Evolutionary conservation across 1,140 invertebrate genomes (phyloP), one percentile per base, ranked within the genome.

Genomic region (Copidosoma floridanum): DNA sequence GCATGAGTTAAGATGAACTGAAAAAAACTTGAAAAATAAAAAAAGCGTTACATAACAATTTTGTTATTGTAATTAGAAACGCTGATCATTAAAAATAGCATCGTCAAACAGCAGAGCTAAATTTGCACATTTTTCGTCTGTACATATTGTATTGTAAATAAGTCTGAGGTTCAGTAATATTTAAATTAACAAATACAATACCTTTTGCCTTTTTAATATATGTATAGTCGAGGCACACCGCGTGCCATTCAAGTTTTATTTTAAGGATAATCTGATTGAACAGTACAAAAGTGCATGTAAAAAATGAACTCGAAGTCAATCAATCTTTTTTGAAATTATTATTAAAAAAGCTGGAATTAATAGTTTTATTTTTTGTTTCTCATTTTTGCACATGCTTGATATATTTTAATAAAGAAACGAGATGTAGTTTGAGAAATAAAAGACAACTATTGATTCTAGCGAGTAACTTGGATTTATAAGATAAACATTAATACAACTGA

Each of bases 71-170:
- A n/a, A n/a, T n/a, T n/a, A n/a, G n/a, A n/a, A n/a, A n/a, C n/a
- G n/a, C n/a, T n/a, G n/a, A n/a, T n/a, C n/a, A n/a, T n/a, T n/a
- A 50, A 62, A 64, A 29, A 26, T 40, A 57, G 32, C 61, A 61
- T 65, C 24, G 32, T 59, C 46, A 40, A 50, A 65, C 53, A 35
- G 29, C 38, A 60, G 59, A 40, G 56, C 61, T 56, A 64, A 46
- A 52, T 44, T 20, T 41, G 53, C 26, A 64, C 38, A 52, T 63
- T 67, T 66, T 67, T 57, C 66, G 57, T 65, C 58, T 71, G 70
- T 71, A 70, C 70, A 71, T 71, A 71, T 67, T 71, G n/a, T n/a
- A n/a, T 70, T 71, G 70, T 71, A 71, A 65, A 71, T 71, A 71
- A 61, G 57, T 32, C 24, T 26, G 16, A 38, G 5, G 16, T 43